Evolutionary conservation across 1,140 invertebrate genomes (phyloP).

Genomic region (Drosophila sp.): DNA sequence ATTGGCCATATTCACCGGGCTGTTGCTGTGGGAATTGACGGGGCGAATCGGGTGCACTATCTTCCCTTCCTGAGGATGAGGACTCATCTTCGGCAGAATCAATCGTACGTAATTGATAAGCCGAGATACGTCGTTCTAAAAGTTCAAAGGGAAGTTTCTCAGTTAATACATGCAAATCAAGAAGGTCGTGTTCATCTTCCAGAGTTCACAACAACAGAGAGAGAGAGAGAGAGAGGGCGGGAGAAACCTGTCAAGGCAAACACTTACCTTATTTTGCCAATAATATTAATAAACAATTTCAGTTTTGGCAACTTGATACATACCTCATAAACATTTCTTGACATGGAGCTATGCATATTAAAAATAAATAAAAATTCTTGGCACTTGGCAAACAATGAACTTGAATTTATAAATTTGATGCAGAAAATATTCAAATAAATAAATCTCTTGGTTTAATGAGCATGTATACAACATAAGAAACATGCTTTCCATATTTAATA

Average conservation of each 20-base stretch:
- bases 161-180: constrained; percentile 17
- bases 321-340: constrained; percentile 26
- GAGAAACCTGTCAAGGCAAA: not conserved
- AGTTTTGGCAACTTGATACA: constrained; percentile 34
- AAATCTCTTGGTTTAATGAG: constrained; percentile 26
- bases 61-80: constrained; percentile 80
- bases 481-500: too few species aligned
- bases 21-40: constrained; percentile 51
- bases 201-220: constrained; percentile 26
- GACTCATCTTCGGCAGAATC: constrained; percentile 84
- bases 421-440: constrained; percentile 38
- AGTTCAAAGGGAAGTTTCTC: constrained; percentile 31
- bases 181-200: not conserved
- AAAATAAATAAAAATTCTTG: constrained; percentile 50
- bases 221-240: too few species aligned
- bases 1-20: constrained; percentile 72
- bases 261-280: constrained; percentile 41
- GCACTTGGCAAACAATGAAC: constrained; percentile 60
- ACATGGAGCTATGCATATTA: constrained; percentile 24
- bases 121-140: constrained; percentile 84
- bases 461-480: too few species aligned
- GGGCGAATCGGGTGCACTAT: constrained; percentile 79
- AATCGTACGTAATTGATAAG: constrained; percentile 81
- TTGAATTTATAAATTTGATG: constrained; percentile 63
- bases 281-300: not conserved